Conservation (phyloP, 2,113 vertebrate species). For the Seriola dumerili region DNA sequence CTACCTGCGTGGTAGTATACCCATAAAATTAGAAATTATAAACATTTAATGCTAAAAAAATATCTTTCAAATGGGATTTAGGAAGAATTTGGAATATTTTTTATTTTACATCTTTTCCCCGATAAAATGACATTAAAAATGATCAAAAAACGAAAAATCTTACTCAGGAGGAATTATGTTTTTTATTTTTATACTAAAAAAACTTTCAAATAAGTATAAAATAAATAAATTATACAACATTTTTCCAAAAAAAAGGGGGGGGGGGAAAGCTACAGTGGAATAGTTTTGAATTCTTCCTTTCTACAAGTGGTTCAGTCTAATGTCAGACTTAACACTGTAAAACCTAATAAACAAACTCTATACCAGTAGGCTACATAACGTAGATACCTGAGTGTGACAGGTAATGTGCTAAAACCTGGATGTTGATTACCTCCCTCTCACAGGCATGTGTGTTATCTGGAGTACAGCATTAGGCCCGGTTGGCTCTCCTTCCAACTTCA, state of each 20-base stretch:
- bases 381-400: not conserved
- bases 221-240: too few species aligned
- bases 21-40: not conserved
- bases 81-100: not conserved
- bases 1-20: not conserved
- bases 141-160: too few species aligned
- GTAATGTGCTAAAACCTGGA: not conserved
- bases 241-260: too few species aligned
- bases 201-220: too few species aligned
- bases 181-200: not conserved
- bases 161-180: not conserved
- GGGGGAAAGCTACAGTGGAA: not conserved
- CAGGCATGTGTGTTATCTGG: constrained; percentile 36
- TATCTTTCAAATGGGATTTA: not conserved
- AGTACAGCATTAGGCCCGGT: constrained; percentile 55
- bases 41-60: not conserved
- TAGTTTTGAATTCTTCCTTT: not conserved
- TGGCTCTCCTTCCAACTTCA: constrained; percentile 73
- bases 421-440: not conserved
- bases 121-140: too few species aligned
- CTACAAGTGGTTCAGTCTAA: not conserved
- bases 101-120: not conserved
- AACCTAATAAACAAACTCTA: not conserved
- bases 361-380: not conserved
- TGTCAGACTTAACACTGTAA: not conserved